Base-by-base conservation (phyloP, 1,140 invertebrate species). In the Oppia nitens region DNA sequence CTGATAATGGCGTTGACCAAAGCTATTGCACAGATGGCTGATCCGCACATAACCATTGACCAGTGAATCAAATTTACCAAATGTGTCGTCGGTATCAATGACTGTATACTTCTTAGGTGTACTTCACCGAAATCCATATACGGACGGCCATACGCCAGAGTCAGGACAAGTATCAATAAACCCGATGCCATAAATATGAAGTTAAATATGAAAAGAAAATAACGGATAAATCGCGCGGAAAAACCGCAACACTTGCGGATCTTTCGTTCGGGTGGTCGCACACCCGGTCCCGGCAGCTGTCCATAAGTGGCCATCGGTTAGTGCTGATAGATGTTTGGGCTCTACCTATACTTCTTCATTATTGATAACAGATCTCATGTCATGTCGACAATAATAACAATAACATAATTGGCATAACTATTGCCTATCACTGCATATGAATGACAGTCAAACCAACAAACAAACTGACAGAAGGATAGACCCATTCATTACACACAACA, bases 171-270 rank as follows among this genome's bases (percentile, higher is more conserved):
- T 2, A 59, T 59, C 11, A 60, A 17, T 14, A 54, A 20, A 12
- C 57, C 57, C 21, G 26, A 32, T 1, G 47, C 20, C 24, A 59
- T 17, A 27, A 59, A 54, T 2, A 59, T 59, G 26, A 59, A 59
- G 25, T 59, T 59, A 25, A 59, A 59, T 20, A 59, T 60, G 24
- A 58, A 59, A 1, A 59, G 53, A 11, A 59, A 20, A 1, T 49
- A 47, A 29, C 40, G 25, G 2, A 59, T 27, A 47, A 59, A 59
- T 27, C 52, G 29, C 14, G 57, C 57, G 3, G 57, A 53, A n/a
- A 59, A 59, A 20, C 57, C 45, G 47, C 57, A 59, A 29, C 27
- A 53, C 55, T 57, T 40, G 17, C 32, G 32, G n/a, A n/a, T n/a
- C n/a, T n/a, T n/a, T 9, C 32, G 6, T 40, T 6, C 17, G 32